phyloP scores from a whole-genome alignment of 2,888 invertebrate genomes.

The Drosophila ustulata region DNA sequence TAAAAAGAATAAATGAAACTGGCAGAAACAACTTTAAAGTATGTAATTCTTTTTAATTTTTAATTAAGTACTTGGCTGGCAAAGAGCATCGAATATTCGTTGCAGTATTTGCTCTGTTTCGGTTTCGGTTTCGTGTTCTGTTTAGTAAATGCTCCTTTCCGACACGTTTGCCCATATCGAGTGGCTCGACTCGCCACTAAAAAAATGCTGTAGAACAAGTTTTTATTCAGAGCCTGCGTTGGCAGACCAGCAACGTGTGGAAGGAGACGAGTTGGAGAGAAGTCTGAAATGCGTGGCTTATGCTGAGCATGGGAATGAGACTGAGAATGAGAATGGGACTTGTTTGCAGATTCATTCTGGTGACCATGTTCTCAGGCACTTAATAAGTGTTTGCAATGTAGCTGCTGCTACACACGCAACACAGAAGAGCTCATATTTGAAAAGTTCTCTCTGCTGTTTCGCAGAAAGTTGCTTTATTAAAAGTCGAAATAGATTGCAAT shows the following conservation, averaged over 20 bases:
- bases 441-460: slow-evolving; percentile 38
- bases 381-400: slow-evolving; percentile 53
- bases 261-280: neutral
- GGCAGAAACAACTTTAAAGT: neutral
- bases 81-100: slow-evolving; percentile 24
- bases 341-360: slow-evolving; percentile 35
- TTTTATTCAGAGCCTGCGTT: slow-evolving; percentile 39
- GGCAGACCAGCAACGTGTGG: neutral
- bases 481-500: slow-evolving; percentile 46
- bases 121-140: slow-evolving; percentile 8
- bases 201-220: slow-evolving; percentile 53
- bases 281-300: slow-evolving; percentile 39
- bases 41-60: neutral
- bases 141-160: slow-evolving; percentile 36
- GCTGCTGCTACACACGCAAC: slow-evolving; percentile 1
- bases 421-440: slow-evolving; percentile 42
- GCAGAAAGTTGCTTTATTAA: slow-evolving; percentile 56
- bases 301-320: slow-evolving; percentile 47
- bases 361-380: slow-evolving; percentile 57
- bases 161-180: slow-evolving; percentile 51
- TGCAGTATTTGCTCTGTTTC: neutral
- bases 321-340: slow-evolving; percentile 18
- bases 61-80: no score
- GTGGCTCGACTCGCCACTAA: slow-evolving; percentile 27
- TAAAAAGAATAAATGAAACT: no score